Evolutionary conservation across 2,797 vertebrate species (phyloP), one percentile per base, ranked within the genome.

Genomic region (Brachyalestes nurse): DNA sequence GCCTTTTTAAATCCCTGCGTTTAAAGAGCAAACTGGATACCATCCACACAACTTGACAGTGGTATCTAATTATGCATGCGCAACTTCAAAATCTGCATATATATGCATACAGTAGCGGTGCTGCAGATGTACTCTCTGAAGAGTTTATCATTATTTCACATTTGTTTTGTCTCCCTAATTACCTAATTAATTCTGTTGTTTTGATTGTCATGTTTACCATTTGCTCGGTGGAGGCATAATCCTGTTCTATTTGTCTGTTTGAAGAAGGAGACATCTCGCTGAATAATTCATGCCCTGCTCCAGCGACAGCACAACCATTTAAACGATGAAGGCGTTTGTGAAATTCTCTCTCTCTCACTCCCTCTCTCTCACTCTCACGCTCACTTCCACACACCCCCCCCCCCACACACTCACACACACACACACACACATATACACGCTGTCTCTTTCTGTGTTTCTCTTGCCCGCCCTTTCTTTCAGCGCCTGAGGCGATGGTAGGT

Each of bases 91-190:
- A 92, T 92, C 88, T 90, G 91, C 91, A 64, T 64, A 90, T 64
- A 90, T 93, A 88, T 91, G 91, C 90, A 87, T 90, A 90, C 90
- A 87, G 92, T 92, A 91, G 87, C 87, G 51, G 87, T 88, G 90
- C 88, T 90, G 87, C 92, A 93, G 92, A 92, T 94, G 93, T 86
- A 87, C 87, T 90, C 92, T 92, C 92, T 67, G 87, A 91, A 92
- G 93, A 94, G 91, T 93, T 95, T 93, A 93, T 93, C 92, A 93
- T 95, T 94, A 93, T 93, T 94, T 95, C 92, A 90, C 93, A 94
- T 95, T 95, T 94, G 93, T 95, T 95, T 95, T 95, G 94, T 95
- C 91, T 94, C 90, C 87, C 91, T 95, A 95, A 95, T 95, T 95
- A 94, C 92, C 93, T 94, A 91, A 95, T 95, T 95, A 95, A 95